These are phyloP conservation scores for Oxyura jamaicensis DNA, from an alignment of 2,113 vertebrate species.

Conservation along the genomic window DNA sequence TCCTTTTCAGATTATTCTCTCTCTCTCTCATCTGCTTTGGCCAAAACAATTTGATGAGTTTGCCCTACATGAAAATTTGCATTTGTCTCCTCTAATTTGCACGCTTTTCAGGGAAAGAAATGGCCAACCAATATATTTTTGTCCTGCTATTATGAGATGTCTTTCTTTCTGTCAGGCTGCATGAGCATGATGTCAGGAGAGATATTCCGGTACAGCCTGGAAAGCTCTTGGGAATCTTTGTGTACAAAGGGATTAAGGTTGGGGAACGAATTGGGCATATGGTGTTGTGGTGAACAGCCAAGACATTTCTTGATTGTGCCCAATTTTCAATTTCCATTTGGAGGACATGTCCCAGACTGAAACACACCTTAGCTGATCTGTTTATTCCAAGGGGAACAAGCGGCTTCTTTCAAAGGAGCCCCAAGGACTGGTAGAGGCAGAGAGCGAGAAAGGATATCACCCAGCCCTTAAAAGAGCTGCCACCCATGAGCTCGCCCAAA, in stretches of 20 bases:
- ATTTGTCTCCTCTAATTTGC: neutral
- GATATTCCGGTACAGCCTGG: neutral
- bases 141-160: neutral
- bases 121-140: neutral
- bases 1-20: neutral
- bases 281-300: neutral
- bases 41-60: neutral
- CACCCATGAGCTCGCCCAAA: neutral
- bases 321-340: neutral
- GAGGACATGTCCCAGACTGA: neutral
- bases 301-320: neutral
- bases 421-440: neutral
- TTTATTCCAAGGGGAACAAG: neutral
- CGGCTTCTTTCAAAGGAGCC: neutral
- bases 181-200: neutral
- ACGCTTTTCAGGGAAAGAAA: neutral
- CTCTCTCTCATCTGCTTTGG: neutral
- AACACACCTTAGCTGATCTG: neutral
- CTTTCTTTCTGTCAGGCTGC: neutral
- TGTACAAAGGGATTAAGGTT: neutral
- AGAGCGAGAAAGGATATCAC: neutral
- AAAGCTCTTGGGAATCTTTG: neutral
- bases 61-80: neutral
- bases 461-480: neutral
- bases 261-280: neutral